Conservation (phyloP, 23 tunicate genomes). For the Styela clava region DNA sequence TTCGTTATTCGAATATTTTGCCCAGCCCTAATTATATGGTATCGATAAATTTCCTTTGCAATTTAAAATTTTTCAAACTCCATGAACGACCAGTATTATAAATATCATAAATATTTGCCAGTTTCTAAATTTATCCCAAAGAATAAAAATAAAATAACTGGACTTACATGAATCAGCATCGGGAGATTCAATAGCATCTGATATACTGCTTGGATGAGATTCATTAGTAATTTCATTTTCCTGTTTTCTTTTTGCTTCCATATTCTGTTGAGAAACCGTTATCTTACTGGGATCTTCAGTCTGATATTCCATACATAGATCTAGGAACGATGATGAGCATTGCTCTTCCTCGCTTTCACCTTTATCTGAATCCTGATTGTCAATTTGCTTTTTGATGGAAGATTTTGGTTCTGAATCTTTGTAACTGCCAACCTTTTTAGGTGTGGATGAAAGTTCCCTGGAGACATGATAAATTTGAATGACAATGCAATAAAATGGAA, state of each 20-base stretch:
- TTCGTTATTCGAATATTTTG: no score
- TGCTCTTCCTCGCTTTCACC: background rate
- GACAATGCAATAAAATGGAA: no score
- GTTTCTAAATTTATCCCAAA: background rate
- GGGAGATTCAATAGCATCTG: background rate
- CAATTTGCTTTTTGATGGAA: background rate
- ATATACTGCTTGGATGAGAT: background rate
- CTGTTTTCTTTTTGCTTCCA: background rate
- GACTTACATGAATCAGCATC: background rate
- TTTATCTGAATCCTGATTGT: background rate
- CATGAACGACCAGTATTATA: no score
- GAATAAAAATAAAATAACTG: background rate
- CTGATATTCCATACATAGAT: slow-evolving; percentile 22
- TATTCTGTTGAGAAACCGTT: background rate
- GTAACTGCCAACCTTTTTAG: background rate
- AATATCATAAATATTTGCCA: background rate
- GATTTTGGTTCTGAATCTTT: background rate
- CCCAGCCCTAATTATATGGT: no score
- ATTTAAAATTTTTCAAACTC: no score
- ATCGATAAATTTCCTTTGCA: no score
- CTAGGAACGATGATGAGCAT: slow-evolving; percentile 17
- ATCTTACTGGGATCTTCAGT: background rate
- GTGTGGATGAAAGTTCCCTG: slow-evolving; percentile 7
- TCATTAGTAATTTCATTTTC: background rate
- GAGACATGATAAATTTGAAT: no score